phyloP scores from a whole-genome alignment of 2,113 vertebrate species.

The Daboia siamensis region DNA sequence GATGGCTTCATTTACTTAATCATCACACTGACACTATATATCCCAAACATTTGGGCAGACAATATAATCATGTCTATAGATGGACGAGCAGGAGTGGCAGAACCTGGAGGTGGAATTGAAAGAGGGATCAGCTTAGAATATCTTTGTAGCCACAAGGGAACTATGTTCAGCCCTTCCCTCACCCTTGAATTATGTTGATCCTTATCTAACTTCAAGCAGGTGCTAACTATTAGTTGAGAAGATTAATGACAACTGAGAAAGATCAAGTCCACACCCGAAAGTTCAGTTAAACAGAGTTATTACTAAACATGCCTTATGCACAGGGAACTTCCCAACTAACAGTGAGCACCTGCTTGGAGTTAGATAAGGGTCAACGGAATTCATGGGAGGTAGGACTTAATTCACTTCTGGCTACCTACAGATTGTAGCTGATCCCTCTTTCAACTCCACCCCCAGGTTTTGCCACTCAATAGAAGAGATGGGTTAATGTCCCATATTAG shows the following conservation, averaged over 20 bases:
- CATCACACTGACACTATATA: background rate
- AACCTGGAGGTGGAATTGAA: background rate
- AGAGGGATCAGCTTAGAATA: background rate
- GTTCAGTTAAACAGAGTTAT: background rate
- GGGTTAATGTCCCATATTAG: background rate
- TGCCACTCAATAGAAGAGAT: background rate
- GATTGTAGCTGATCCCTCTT: background rate
- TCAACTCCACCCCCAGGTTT: background rate
- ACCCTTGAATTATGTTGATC: background rate
- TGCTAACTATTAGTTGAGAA: background rate
- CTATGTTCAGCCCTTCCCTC: background rate
- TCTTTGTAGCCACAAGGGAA: background rate
- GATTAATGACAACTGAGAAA: background rate
- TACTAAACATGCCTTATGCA: background rate
- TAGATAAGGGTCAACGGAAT: background rate
- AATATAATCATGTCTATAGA: background rate
- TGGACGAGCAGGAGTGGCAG: background rate
- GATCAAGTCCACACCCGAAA: background rate
- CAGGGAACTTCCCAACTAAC: background rate
- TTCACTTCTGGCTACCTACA: background rate
- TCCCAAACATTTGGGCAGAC: background rate
- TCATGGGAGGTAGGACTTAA: background rate
- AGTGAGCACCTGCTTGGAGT: background rate
- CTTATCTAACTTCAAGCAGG: background rate
- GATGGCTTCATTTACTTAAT: background rate